Percentiles rank a stretch among this genome's conserved stretches.
These are phyloP conservation scores for Drosophila affinis DNA, from an alignment of 2,888 invertebrate species.

Conservation along the genomic window DNA sequence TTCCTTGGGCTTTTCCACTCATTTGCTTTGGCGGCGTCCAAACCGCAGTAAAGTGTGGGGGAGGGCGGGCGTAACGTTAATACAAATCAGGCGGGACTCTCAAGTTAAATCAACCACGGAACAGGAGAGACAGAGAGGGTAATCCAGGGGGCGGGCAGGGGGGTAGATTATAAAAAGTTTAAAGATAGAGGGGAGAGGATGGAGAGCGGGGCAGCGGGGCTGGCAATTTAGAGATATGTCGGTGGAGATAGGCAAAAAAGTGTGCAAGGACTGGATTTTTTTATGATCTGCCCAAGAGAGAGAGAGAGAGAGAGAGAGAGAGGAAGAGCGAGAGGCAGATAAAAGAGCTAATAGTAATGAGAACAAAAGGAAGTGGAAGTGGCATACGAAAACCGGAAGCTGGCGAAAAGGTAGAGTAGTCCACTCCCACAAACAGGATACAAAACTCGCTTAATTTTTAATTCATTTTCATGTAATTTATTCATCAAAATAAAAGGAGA, in stretches of 20 bases:
- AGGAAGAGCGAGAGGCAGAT: not conserved
- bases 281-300: constrained; percentile 35
- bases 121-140: not conserved
- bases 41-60: constrained; percentile 41
- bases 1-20: constrained; percentile 57
- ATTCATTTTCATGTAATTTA: constrained; percentile 72
- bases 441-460: constrained; percentile 68
- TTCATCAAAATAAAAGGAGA: constrained; percentile 55
- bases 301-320: not conserved
- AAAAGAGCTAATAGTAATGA: constrained; percentile 29
- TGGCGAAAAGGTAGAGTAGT: constrained; percentile 9
- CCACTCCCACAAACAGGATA: constrained; percentile 1
- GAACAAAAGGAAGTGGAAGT: not conserved
- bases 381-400: not conserved
- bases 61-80: constrained; percentile 59
- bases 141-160: constrained; percentile 13
- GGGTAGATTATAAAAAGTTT: constrained; percentile 40
- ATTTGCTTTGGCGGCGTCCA: constrained; percentile 64
- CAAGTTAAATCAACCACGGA: constrained; percentile 72
- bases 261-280: constrained; percentile 62
- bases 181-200: constrained; percentile 7
- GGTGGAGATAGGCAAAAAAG: constrained; percentile 30
- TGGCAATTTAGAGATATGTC: constrained; percentile 54
- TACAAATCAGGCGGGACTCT: constrained; percentile 75
- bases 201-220: constrained; percentile 17